Base-by-base conservation (phyloP, 2,797 vertebrate species). In the Petrocephalus schoutedeni region DNA sequence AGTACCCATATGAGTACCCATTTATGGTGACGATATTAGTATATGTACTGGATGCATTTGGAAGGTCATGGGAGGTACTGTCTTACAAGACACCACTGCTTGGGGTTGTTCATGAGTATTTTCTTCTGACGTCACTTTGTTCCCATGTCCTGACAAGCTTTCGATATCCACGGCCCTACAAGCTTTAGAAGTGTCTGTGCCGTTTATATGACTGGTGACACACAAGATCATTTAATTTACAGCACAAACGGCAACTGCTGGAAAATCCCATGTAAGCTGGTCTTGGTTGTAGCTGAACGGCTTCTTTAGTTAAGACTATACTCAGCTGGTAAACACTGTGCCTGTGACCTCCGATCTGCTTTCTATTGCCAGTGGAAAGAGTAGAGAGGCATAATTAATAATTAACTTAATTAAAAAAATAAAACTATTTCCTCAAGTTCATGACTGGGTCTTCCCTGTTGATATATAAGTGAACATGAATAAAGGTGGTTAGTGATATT, bases 391-490 rank as follows among this genome's bases (percentile, higher is more conserved):
- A 14, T 49, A 80, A 80, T 80, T 80, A 80, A 80, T 80, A 80
- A 80, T 80, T 80, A 80, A 80, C 74, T 80, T n/a, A 49, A 77
- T 77, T 19, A 45, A 28, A 49, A 80, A 80, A n/a, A 80, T 49
- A 49, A 80, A 80, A 80, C 7, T 49, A 80, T 80, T 80, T 49
- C 74, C 74, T 80, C 16, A 80, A 21, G 74, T 80, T 80, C 21
- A 80, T 80, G 41, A 80, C 32, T 45, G 5, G 6, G 6, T 49
- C 19, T 80, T 49, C 14, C 19, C 45, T 80, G 74, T n/a, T 80
- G 41, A 80, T 80, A 80, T 80, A 49, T 49, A 49, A 80, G 8
- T 80, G 74, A 80, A 49, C n/a, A 80, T 49, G 74, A 80, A 80
- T 80, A 80, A 10, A 7, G 16, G 49, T 56, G 82, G n/a, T 53